phyloP scores from a whole-genome alignment of 2,113 vertebrate species.

The Lamprotornis superbus region DNA sequence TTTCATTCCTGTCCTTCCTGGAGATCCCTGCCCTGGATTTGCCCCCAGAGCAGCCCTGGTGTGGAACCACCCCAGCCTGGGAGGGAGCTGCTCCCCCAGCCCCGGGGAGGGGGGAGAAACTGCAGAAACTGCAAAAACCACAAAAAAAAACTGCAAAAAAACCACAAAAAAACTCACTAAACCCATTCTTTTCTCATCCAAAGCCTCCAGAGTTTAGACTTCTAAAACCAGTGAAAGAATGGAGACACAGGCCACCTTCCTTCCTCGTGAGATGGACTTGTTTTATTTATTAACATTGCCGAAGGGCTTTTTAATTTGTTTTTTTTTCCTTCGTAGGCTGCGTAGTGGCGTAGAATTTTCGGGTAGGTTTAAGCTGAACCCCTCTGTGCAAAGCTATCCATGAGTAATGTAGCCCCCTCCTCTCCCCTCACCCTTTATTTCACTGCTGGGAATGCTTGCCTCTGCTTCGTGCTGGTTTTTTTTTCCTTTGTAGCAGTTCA shows the following conservation, averaged over 20 bases:
- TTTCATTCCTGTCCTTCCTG: background rate
- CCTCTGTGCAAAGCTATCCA: conserved; percentile 67
- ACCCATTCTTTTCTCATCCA: conserved; percentile 47
- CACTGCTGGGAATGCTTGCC: conserved; percentile 70
- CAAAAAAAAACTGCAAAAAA: background rate
- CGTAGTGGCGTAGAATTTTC: conserved; percentile 51
- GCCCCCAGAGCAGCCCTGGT: background rate
- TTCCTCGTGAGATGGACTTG: conserved; percentile 72
- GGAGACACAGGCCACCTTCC: conserved; percentile 78
- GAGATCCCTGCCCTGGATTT: background rate
- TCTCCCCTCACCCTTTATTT: conserved; percentile 56
- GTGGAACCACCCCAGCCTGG: background rate
- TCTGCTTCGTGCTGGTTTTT: conserved; percentile 69
- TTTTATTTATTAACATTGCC: conserved; percentile 72
- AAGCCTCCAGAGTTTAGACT: conserved; percentile 57
- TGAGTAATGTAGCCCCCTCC: conserved; percentile 44
- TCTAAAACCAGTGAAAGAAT: conserved; percentile 6
- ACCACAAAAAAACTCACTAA: background rate
- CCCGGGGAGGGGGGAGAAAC: background rate
- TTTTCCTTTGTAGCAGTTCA: conserved; percentile 65
- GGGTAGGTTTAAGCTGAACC: conserved; percentile 60
- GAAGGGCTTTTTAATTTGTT: conserved; percentile 71
- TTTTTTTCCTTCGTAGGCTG: conserved; percentile 67
- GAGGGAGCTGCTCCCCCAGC: background rate
- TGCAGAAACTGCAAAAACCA: background rate